Conservation (phyloP, 2,888 invertebrate species). For the Atrina japonica region DNA sequence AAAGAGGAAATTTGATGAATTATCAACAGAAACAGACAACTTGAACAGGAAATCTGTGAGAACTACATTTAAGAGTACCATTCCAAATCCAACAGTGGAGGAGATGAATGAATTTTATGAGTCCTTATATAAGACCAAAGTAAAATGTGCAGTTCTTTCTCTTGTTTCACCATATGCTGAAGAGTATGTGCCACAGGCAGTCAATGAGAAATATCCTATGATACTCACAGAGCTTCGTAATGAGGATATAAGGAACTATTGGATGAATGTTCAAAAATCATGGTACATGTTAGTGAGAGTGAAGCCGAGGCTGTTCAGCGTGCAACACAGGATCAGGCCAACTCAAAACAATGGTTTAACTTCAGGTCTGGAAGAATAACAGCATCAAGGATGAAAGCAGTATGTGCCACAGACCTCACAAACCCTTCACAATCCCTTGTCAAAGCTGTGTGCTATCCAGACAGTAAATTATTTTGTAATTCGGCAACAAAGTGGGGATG, state of each 20-base stretch:
- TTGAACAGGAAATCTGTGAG: background rate
- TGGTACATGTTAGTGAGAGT: background rate
- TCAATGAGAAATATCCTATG: constrained; percentile 2
- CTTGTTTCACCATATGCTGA: constrained; percentile 10
- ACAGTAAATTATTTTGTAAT: background rate
- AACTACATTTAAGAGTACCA: no score
- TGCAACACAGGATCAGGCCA: constrained; percentile 29
- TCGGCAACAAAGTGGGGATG: constrained; percentile 29
- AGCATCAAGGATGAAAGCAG: constrained; percentile 31
- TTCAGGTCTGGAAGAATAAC: constrained; percentile 39
- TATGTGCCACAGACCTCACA: constrained; percentile 19
- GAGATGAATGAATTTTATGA: constrained; percentile 15
- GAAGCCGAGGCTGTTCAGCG: constrained; percentile 21
- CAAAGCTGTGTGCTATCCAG: constrained; percentile 33
- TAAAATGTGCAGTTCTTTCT: constrained; percentile 13
- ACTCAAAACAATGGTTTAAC: constrained; percentile 24
- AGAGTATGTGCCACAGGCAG: background rate
- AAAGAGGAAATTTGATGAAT: constrained; percentile 9
- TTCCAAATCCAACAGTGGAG: constrained; percentile 1
- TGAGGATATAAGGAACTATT: background rate
- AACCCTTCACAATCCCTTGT: no score
- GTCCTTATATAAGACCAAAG: background rate
- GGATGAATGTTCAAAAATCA: background rate
- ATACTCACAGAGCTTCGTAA: constrained; percentile 5
- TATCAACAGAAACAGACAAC: no score